Evolutionary conservation across 2,888 invertebrate species (phyloP), one percentile per base, ranked within the genome.

Genomic region (Morinoia aosen): DNA sequence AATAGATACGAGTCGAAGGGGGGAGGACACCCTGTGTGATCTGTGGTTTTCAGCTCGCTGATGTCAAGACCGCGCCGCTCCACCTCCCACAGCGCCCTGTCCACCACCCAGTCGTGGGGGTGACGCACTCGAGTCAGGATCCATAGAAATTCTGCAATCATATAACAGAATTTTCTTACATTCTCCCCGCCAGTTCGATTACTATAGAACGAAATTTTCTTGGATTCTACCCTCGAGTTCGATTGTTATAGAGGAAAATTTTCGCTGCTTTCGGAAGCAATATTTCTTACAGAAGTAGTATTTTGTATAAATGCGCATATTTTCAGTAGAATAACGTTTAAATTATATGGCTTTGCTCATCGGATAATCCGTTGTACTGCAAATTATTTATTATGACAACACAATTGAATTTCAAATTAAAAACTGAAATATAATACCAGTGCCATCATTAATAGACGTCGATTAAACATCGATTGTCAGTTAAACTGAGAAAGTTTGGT

Each of bases 131-230:
- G 76, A 61, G 76, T 96, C 94, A 96, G 61, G 39, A 95, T 91
- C 95, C 95, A 96, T 14, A 96, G 76, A 90, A 96, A 58, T 88
- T 96, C 96, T 96, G 94, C 25, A 48, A 48, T 48, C 48, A 48
- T 48, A 48, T 2, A 48, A 48, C 48, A n/a, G n/a, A n/a, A n/a
- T n/a, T n/a, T n/a, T n/a, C n/a, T n/a, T n/a, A n/a, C n/a, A n/a
- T n/a, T n/a, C n/a, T n/a, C n/a, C n/a, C n/a, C n/a, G n/a, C n/a
- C n/a, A n/a, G n/a, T n/a, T n/a, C n/a, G n/a, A n/a, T n/a, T n/a
- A n/a, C n/a, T n/a, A n/a, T n/a, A n/a, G n/a, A n/a, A n/a, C n/a
- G n/a, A n/a, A n/a, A n/a, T n/a, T n/a, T n/a, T n/a, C n/a, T n/a
- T n/a, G n/a, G n/a, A n/a, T n/a, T n/a, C n/a, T n/a, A n/a, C n/a